Evolutionary conservation across 1,140 invertebrate species (phyloP), one percentile per base, ranked within the genome.

Genomic region (Bombus vancouverensis): DNA sequence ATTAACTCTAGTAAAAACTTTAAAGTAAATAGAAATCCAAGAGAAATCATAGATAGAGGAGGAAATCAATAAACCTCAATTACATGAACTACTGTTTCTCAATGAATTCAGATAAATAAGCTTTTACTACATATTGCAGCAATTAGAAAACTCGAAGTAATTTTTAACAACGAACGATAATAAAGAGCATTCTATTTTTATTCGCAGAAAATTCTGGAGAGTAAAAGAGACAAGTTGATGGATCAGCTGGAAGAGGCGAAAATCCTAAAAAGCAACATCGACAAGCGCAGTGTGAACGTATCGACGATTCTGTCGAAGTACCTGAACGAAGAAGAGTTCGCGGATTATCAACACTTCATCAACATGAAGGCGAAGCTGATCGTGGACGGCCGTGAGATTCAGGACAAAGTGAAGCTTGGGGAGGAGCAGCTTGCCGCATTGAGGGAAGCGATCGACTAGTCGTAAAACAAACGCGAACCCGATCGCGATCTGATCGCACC

Each of bases 341-440:
- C 97, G 39, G 98, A 98, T 91, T 98, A 98, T 92, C 97, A 98
- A 90, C 97, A 98, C 93, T 98, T 98, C 93, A 97, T 98, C 90
- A 98, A 97, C 91, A 98, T 98, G 97, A 98, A 98, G 96, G 97
- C 97, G n/a, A 98, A 98, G 95, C 95, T 98, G 72, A 97, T 98
- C 88, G 97, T 98, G 93, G 98, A 98, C 93, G 96, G 97, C 80
- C 96, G 98, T 88, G 98, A 98, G 93, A 97, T 98, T 85, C 97
- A 97, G 88, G 98, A 98, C 92, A 98, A 98, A 95, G 98, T 99
- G 85, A 97, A 98, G 92, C 95, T 98, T 72, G 98, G 97, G 57
- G 97, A 98, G 93, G 98, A 98, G 94, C 98, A 98, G 94, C 95
- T 98, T 87, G 94, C 96, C 85, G 97, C 97, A 78, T 95, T 98